Evolutionary conservation across 2,797 vertebrate genomes (phyloP).

Genomic region (Bradypus variegatus): DNA sequence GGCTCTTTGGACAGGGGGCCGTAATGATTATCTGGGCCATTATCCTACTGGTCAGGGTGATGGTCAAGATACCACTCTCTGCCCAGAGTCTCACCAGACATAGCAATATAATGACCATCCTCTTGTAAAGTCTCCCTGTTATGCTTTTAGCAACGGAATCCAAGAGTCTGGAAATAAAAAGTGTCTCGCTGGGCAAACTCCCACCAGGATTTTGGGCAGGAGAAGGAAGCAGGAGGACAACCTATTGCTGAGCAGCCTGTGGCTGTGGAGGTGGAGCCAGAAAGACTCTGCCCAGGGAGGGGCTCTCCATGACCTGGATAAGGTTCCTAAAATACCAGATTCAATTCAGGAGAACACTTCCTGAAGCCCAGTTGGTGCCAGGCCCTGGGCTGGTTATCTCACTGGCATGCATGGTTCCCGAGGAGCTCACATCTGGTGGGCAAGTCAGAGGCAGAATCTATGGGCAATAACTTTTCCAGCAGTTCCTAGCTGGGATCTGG

Average conservation of each 20-base stretch:
- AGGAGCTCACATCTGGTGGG: background rate
- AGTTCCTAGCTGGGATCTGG: background rate
- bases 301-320: background rate
- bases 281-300: background rate
- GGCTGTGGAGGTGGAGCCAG: background rate
- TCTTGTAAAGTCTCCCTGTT: background rate
- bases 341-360: background rate
- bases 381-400: background rate
- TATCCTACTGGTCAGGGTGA: background rate
- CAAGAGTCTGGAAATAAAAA: background rate
- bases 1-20: background rate
- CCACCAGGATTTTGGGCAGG: conserved; percentile 8
- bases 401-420: background rate
- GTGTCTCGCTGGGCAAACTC: background rate
- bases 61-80: background rate
- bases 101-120: background rate
- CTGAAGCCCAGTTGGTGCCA: background rate
- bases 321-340: background rate
- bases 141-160: background rate
- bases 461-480: background rate
- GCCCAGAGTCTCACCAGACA: background rate
- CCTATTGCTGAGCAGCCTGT: background rate
- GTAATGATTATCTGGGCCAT: background rate
- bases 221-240: background rate
- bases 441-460: background rate